These are phyloP conservation scores for Trichogramma evanescens DNA, from an alignment of 2,888 invertebrate species.

Conservation along the genomic window DNA sequence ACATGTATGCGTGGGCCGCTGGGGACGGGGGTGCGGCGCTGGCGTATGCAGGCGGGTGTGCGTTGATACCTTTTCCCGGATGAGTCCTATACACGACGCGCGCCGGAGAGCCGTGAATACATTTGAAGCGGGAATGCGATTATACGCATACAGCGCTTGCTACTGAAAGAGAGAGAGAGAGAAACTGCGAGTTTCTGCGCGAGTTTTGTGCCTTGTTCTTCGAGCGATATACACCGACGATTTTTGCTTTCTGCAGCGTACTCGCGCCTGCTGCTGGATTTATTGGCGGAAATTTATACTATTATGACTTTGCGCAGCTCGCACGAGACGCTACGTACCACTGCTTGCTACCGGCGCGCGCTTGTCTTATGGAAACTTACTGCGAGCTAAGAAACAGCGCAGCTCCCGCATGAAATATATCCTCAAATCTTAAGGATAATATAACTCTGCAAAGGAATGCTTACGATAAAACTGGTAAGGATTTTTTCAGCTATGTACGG, in stretches of 20 bases:
- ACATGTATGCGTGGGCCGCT: too few species aligned
- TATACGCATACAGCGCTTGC: slow-evolving; percentile 22
- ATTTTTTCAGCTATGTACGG: too few species aligned
- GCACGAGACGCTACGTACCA: background rate
- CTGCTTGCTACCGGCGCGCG: background rate
- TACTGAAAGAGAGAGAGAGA: background rate
- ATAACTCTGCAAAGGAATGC: slow-evolving; percentile 6
- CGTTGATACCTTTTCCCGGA: slow-evolving; percentile 2
- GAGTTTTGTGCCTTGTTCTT: background rate
- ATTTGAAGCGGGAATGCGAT: slow-evolving; percentile 43
- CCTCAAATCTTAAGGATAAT: slow-evolving; percentile 5
- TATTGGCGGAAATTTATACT: slow-evolving; percentile 41
- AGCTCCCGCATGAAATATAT: slow-evolving; percentile 6
- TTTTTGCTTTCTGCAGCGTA: slow-evolving; percentile 27
- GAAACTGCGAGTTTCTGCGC: background rate
- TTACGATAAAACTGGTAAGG: too few species aligned
- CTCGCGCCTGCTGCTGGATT: slow-evolving; percentile 31
- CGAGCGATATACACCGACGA: slow-evolving; percentile 16
- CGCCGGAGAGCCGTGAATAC: slow-evolving; percentile 32
- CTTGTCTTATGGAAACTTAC: slow-evolving; percentile 5
- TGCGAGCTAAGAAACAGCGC: background rate
- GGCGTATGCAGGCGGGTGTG: background rate
- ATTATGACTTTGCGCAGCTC: slow-evolving; percentile 22
- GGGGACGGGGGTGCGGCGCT: too few species aligned
- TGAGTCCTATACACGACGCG: slow-evolving; percentile 7